phyloP scores from a whole-genome alignment of 2,797 vertebrate genomes.

The Craterocephalus amniculus region DNA sequence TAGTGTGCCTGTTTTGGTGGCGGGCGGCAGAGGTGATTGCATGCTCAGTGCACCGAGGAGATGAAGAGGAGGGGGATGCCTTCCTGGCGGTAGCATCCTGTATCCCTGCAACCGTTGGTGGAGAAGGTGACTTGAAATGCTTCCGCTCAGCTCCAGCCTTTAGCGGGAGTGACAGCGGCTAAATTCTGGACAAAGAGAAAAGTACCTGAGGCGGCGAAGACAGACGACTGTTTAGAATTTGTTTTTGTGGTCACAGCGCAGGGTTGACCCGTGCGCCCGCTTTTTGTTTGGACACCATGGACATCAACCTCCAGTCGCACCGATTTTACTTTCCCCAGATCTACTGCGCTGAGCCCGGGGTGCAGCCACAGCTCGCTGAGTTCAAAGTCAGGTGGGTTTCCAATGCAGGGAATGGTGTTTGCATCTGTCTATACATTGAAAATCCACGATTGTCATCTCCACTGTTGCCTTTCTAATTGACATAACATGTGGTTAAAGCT shows the following conservation, averaged over 20 bases:
- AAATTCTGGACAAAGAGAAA: constrained; percentile 44
- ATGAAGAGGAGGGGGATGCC: constrained; percentile 68
- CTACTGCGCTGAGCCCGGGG: constrained; percentile 79
- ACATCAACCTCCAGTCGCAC: constrained; percentile 84
- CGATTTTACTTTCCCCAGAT: constrained; percentile 83
- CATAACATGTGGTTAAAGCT: constrained; percentile 12
- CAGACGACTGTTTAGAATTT: background rate
- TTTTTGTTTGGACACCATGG: constrained; percentile 70
- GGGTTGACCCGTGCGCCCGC: constrained; percentile 48
- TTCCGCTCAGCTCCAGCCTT: constrained; percentile 55
- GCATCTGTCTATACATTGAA: background rate
- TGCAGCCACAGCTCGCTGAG: constrained; percentile 76
- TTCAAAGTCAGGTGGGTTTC: constrained; percentile 83
- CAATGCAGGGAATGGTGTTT: background rate
- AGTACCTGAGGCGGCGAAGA: constrained; percentile 11
- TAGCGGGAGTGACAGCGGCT: constrained; percentile 38
- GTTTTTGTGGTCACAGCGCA: background rate
- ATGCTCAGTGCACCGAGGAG: constrained; percentile 36
- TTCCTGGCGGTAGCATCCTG: constrained; percentile 48
- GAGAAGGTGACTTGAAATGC: constrained; percentile 56
- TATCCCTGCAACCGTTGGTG: constrained; percentile 32
- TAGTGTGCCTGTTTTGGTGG: constrained; percentile 73
- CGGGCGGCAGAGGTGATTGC: constrained; percentile 64
- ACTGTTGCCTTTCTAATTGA: constrained; percentile 11
- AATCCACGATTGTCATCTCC: constrained; percentile 22